Base-by-base conservation (phyloP, 1,140 invertebrate genomes). In the Cydia amplana region DNA sequence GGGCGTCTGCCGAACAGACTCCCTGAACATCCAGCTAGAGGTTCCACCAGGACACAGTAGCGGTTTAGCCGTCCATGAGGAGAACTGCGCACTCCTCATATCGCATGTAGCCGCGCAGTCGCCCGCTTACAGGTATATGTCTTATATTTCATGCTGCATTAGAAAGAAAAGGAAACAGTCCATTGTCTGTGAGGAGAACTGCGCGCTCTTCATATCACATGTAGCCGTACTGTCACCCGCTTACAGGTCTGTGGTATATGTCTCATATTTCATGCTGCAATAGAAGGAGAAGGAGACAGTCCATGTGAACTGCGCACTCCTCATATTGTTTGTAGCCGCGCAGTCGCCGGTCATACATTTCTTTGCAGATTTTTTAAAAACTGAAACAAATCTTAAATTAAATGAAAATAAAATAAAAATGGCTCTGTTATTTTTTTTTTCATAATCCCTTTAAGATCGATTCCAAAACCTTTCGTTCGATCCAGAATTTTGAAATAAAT, bases 241-340 rank as follows among this genome's bases (percentile, higher is more conserved):
- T 18, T 96, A 96, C 80, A 96, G 95, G 96, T n/a, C n/a, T n/a
- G n/a, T n/a, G n/a, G n/a, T n/a, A n/a, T 97, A 93, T 20, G 5
- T 20, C 9, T 10, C 40, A 12, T 14, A 43, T 43, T 36, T 14
- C 40, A 43, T 43, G 9, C 2, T 14, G 9, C 40, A 14, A 14
- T 43, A 12, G 40, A 12, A 43, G 12, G 0, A 14, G 40, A 43
- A 43, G 32, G 32, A 36, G 49, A 93, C 94, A 3, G 83, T 93
- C 18, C 83, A 93, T 83, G 91, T 93, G 43, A 88, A 89, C 74
- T 90, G 91, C 10, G 82, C 90, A 5, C 85, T 94, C 16, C 86
- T 96, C 3, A 94, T 97, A 63, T 94, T 94, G 0, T 94, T 94
- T 79, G 94, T 97, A 20, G 95, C 95, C 49, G 93, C 94, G 1